Evolutionary conservation across 2,888 invertebrate species (phyloP).

Genomic region (Trichopoda pennipes): DNA sequence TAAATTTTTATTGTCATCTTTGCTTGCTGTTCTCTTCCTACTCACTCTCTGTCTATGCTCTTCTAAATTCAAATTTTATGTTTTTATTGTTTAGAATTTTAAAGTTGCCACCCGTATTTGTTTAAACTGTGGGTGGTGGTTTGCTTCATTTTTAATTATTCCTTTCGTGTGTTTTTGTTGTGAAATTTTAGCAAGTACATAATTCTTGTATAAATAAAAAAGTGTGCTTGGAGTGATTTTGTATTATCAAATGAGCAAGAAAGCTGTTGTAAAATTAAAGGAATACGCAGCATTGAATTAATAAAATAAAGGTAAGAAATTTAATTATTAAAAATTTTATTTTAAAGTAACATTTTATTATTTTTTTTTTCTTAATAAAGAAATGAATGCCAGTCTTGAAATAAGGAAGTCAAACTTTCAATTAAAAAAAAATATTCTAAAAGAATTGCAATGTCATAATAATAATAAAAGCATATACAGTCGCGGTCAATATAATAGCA

Average conservation of each 20-base stretch:
- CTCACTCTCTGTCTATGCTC: conserved; percentile 24
- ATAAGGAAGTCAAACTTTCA: no score
- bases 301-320: not conserved
- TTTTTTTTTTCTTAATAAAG: not conserved
- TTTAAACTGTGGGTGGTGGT: conserved; percentile 18
- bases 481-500: no score
- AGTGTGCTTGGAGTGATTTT: not conserved
- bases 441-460: no score
- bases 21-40: conserved; percentile 24
- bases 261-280: not conserved
- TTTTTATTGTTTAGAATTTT: conserved; percentile 25
- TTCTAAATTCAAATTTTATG: not conserved
- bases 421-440: no score
- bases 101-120: conserved; percentile 48
- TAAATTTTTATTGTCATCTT: conserved; percentile 31
- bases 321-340: not conserved
- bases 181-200: conserved; percentile 39
- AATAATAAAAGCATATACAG: no score
- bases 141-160: conserved; percentile 4
- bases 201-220: conserved; percentile 12
- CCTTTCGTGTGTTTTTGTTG: not conserved
- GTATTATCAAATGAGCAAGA: not conserved
- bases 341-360: not conserved
- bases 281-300: not conserved
- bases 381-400: no score